Evolutionary conservation across 2,888 invertebrate species (phyloP).

Genomic region (Crocallis elinguaria): DNA sequence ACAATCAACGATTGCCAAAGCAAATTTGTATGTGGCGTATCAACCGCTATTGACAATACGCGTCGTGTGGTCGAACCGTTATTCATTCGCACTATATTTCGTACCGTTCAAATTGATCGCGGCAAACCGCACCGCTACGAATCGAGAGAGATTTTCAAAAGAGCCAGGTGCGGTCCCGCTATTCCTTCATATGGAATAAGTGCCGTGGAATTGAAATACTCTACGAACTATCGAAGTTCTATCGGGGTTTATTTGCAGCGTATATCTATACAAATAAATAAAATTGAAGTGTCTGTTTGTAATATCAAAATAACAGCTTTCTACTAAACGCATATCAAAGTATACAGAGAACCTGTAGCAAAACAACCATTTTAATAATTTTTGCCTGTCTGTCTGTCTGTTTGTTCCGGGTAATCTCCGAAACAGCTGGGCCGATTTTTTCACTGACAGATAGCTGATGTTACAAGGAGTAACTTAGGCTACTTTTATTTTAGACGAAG

Average conservation of each 20-base stretch:
- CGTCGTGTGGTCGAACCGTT: slow-evolving; percentile 21
- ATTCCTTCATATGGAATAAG: slow-evolving; percentile 48
- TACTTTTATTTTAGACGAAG: too few relatives aligned
- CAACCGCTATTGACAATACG: slow-evolving; percentile 15
- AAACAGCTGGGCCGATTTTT: too few relatives aligned
- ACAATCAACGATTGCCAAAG: too few relatives aligned
- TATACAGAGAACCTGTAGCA: too few relatives aligned
- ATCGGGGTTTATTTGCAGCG: slow-evolving; percentile 51
- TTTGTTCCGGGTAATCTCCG: too few relatives aligned
- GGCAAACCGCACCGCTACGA: slow-evolving; percentile 42
- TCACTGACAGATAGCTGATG: too few relatives aligned
- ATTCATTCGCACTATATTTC: slow-evolving; percentile 8
- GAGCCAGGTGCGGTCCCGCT: slow-evolving; percentile 49
- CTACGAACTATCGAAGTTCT: slow-evolving; percentile 55
- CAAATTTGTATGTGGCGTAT: not conserved
- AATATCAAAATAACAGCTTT: too few relatives aligned
- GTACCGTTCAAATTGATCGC: slow-evolving; percentile 45
- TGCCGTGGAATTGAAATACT: slow-evolving; percentile 64
- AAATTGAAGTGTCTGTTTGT: too few relatives aligned
- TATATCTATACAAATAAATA: slow-evolving; percentile 25
- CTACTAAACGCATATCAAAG: too few relatives aligned
- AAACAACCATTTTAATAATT: too few relatives aligned
- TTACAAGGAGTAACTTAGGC: too few relatives aligned
- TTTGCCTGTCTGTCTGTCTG: too few relatives aligned
- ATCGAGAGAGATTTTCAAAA: slow-evolving; percentile 50